Conservation (phyloP, 2,888 invertebrate genomes). For the Adineta ricciae region DNA sequence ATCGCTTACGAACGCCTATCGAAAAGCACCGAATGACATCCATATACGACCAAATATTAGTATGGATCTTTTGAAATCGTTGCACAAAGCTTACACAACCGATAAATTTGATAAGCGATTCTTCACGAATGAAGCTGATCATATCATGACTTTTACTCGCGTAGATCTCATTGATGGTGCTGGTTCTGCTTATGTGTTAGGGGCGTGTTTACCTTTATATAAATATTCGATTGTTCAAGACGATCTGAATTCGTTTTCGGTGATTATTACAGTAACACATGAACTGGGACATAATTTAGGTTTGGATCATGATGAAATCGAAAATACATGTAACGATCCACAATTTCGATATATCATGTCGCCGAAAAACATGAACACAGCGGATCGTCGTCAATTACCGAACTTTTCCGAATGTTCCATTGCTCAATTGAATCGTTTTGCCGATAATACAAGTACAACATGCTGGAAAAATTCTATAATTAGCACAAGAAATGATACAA, state of each 20-base stretch:
- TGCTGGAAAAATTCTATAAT: neutral
- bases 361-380: neutral
- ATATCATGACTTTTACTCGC: neutral
- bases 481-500: slow-evolving; percentile 6
- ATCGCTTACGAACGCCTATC: neutral
- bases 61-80: neutral
- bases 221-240: slow-evolving; percentile 21
- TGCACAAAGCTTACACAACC: neutral
- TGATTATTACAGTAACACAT: neutral
- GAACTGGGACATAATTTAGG: slow-evolving; percentile 11
- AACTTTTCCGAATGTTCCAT: slow-evolving; percentile 9
- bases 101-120: neutral
- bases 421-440: neutral
- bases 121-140: neutral
- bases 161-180: neutral
- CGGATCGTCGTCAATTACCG: neutral
- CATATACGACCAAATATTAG: neutral
- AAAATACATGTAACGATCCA: neutral
- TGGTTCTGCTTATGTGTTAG: neutral
- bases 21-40: neutral
- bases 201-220: neutral
- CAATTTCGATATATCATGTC: slow-evolving; percentile 2
- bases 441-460: neutral
- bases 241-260: neutral
- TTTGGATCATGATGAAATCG: neutral